Evolutionary conservation across 2,888 invertebrate species (phyloP).

Genomic region (Nomada fabriciana): DNA sequence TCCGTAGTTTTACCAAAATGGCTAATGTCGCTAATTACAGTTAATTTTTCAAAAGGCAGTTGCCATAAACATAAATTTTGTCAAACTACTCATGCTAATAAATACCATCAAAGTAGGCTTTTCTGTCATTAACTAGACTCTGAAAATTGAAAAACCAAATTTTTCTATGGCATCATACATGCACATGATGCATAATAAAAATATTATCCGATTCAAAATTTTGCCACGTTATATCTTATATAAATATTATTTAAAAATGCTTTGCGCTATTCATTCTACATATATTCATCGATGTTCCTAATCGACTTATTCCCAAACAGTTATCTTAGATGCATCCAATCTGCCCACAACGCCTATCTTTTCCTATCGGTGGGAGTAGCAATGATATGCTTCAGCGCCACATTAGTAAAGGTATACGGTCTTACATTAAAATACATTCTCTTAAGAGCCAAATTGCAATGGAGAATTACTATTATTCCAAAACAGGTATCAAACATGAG

Average conservation of each 20-base stretch:
- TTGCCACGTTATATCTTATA: too few species aligned
- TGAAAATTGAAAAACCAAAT: too few species aligned
- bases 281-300: background rate
- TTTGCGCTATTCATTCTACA: too few species aligned
- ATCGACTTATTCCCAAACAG: background rate
- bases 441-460: fast-evolving
- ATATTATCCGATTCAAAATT: background rate
- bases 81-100: too few species aligned
- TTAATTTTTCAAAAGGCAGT: too few species aligned
- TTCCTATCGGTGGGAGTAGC: background rate
- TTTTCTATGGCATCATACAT: too few species aligned
- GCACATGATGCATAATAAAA: background rate
- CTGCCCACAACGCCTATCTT: background rate
- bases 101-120: too few species aligned
- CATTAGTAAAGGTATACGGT: conserved; percentile 11
- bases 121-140: too few species aligned
- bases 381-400: conserved; percentile 12
- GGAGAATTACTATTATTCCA: background rate
- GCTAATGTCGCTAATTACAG: too few species aligned
- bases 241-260: background rate
- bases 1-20: too few species aligned
- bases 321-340: background rate
- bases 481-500: background rate
- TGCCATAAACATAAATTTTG: too few species aligned
- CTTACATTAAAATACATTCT: too few species aligned